Conservation (phyloP, 1,140 invertebrate genomes). For the Rhagoletis pomonella region DNA sequence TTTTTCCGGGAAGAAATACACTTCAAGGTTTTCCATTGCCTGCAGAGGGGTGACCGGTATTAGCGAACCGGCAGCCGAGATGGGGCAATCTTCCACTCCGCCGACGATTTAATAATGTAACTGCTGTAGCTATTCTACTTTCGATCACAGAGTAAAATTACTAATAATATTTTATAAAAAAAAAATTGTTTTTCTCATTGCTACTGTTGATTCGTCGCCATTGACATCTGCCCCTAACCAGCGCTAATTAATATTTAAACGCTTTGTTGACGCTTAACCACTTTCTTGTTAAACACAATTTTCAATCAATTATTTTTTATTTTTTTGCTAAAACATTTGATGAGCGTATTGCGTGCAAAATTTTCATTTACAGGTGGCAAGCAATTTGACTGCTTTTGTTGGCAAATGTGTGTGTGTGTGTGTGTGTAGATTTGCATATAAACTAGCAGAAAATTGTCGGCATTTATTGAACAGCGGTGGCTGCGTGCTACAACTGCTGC, state of each 20-base stretch:
- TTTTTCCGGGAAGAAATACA: too few species aligned
- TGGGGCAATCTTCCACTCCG: too few species aligned
- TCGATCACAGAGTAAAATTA: too few species aligned
- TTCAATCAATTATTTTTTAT: conserved; percentile 9
- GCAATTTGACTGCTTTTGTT: not conserved
- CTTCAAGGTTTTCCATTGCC: too few species aligned
- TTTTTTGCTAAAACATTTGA: not conserved
- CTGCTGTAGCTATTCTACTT: too few species aligned
- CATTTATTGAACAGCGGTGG: not conserved
- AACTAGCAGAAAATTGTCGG: not conserved
- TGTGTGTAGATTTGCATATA: not conserved
- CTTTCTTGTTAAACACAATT: conserved; percentile 21
- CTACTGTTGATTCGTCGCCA: not conserved
- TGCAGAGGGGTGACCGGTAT: too few species aligned
- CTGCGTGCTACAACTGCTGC: not conserved
- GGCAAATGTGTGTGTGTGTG: not conserved
- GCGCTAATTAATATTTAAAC: conserved; percentile 27
- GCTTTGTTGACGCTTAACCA: not conserved
- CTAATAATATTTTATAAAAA: too few species aligned
- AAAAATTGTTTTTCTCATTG: not conserved
- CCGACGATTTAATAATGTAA: too few species aligned
- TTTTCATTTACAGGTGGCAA: conserved; percentile 28
- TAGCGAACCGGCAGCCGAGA: too few species aligned
- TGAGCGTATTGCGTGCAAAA: conserved; percentile 32
- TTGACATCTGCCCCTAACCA: not conserved